Conservation (phyloP, 1,140 invertebrate species). For the Cydia pomonella region DNA sequence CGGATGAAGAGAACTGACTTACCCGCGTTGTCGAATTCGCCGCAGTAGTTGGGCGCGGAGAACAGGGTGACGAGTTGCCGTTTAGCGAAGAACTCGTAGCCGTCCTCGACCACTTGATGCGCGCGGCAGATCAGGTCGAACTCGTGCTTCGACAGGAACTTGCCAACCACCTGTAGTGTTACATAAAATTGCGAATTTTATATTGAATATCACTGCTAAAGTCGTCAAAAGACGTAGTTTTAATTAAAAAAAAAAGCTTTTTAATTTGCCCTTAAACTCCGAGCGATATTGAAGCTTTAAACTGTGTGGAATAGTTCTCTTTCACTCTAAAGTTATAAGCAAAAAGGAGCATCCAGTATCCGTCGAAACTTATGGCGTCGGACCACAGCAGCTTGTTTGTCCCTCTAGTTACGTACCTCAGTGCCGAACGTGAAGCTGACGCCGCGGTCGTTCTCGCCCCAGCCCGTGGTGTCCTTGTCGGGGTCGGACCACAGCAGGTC, state of each 20-base stretch:
- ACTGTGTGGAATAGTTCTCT: too few relatives aligned
- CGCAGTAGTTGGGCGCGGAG: slow-evolving; percentile 98
- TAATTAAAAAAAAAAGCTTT: too few relatives aligned
- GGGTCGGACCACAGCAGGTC: slow-evolving; percentile 99
- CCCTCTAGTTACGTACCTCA: slow-evolving; percentile 80
- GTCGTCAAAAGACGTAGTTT: too few relatives aligned
- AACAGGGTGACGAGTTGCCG: slow-evolving; percentile 98
- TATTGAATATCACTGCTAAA: too few relatives aligned
- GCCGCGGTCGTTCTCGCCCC: slow-evolving; percentile 98
- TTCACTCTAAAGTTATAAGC: too few relatives aligned
- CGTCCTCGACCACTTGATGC: slow-evolving; percentile 99
- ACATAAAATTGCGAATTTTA: too few relatives aligned
- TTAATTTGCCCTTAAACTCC: too few relatives aligned
- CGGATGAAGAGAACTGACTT: slow-evolving; percentile 57
- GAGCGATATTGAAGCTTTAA: too few relatives aligned
- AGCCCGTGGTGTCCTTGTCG: slow-evolving; percentile 94
- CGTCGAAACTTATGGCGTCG: too few relatives aligned
- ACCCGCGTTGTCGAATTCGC: slow-evolving; percentile 98
- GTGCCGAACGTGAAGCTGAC: slow-evolving; percentile 98
- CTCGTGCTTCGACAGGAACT: slow-evolving; percentile 97
- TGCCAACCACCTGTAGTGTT: slow-evolving; percentile 88
- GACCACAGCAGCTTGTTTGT: too few relatives aligned
- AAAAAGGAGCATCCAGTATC: too few relatives aligned
- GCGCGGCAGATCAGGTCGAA: slow-evolving; percentile 98
- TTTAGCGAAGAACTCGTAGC: slow-evolving; percentile 99